A percentile compares a stretch with the other conserved stretches of the same genome.
Conservation (phyloP, 2,797 vertebrate genomes). For the Cephalopachus bancanus region DNA sequence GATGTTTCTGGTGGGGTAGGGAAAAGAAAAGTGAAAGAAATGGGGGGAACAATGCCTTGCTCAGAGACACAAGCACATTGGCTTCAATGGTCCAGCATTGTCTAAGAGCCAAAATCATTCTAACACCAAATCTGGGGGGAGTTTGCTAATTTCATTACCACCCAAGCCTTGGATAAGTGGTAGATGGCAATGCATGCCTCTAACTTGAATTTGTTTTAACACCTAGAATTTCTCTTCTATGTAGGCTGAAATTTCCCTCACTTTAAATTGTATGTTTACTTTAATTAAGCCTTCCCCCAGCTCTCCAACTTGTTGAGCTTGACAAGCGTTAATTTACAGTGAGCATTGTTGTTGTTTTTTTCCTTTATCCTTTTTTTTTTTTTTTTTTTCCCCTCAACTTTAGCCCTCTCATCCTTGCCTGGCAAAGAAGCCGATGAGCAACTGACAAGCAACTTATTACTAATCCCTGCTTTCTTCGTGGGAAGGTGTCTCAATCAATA, state of each 20-base stretch:
- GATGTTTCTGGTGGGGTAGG: not conserved
- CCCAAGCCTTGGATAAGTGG: not conserved
- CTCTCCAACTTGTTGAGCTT: constrained; percentile 53
- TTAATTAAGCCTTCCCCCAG: constrained; percentile 67
- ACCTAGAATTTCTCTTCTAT: constrained; percentile 59
- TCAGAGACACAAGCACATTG: not conserved
- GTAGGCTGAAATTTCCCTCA: not conserved
- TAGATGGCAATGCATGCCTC: not conserved
- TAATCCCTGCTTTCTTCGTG: constrained; percentile 67
- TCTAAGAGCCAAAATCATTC: not conserved
- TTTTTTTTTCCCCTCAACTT: not conserved
- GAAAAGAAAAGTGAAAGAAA: not conserved
- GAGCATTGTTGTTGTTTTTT: not conserved
- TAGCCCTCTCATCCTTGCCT: constrained; percentile 26
- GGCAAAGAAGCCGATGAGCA: constrained; percentile 35
- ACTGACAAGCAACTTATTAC: constrained; percentile 21
- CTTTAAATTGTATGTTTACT: constrained; percentile 67
- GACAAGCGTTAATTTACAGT: constrained; percentile 58
- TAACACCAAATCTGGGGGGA: not conserved
- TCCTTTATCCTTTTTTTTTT: not conserved
- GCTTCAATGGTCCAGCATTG: not conserved
- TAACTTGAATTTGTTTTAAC: constrained; percentile 68
- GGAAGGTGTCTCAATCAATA: constrained; percentile 64
- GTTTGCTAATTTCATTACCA: not conserved
- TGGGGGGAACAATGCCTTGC: not conserved